Conservation (phyloP, 64 coral and sea anemone species). For the Acropora yongei region DNA sequence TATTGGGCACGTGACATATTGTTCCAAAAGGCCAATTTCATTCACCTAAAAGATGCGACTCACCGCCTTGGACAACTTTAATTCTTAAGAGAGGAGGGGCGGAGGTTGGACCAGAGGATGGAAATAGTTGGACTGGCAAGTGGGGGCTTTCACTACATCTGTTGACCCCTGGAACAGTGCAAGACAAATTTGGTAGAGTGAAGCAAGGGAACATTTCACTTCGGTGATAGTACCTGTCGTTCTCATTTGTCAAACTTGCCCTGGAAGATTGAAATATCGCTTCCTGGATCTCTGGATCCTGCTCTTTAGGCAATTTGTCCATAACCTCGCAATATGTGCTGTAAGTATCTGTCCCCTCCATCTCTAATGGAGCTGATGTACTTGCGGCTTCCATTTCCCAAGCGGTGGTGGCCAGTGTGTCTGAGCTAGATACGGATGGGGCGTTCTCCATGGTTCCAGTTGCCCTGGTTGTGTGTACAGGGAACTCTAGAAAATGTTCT, state of each 20-base stretch:
- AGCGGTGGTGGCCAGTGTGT: background rate
- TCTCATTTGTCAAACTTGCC: background rate
- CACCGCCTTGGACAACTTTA: no score
- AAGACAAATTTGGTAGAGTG: background rate
- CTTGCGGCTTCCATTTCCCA: background rate
- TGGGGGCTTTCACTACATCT: background rate
- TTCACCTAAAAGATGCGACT: background rate
- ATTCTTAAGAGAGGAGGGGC: no score
- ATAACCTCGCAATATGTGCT: background rate
- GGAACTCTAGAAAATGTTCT: background rate
- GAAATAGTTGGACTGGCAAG: background rate
- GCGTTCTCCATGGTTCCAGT: background rate
- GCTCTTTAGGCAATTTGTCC: background rate
- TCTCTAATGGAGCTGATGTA: background rate
- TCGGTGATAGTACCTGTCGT: background rate
- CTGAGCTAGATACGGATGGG: background rate
- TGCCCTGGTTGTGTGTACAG: background rate
- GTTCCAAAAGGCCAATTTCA: background rate
- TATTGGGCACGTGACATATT: background rate
- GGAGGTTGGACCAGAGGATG: no score
- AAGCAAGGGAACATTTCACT: background rate
- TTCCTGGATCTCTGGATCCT: slow-evolving; percentile 6
- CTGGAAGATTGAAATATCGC: background rate
- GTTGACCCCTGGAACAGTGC: background rate
- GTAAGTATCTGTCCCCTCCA: no score